Evolutionary conservation across 2,113 vertebrate species (phyloP), one percentile per base, ranked within the genome.

Genomic region (Platanista minor): DNA sequence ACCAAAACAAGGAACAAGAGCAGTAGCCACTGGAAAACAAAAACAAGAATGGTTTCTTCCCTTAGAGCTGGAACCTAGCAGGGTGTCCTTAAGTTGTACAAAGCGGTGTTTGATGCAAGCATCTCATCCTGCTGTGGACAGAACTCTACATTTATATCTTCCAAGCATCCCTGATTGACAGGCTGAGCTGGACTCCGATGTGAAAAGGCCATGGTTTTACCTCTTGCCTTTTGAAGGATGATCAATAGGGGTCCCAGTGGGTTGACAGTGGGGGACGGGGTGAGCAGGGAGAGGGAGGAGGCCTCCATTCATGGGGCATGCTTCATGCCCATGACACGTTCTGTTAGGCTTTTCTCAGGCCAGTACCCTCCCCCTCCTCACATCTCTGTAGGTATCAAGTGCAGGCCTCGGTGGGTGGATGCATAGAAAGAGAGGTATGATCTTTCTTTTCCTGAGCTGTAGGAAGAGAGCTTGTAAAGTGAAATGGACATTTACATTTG

Each of bases 41-140:
- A 97, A 94, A 11, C 31, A 57, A 78, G 49, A 92, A 6, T 5
- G 7, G 1, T 10, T 21, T 59, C 39, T 93, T 89, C 11, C 49
- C 41, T 85, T 43, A 46, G 84, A 92, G 17, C 11, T 52, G 36
- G 71, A 88, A 67, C 62, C 13, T 87, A 69, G 25, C 41, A 88
- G 15, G 52, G 10, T 54, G 80, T 54, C 67, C 59, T 92, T 84
- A 77, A 94, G 2, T 71, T n/a, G 8, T 39, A 95, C 29, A 74
- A 66, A 95, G 61, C 5, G 43, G 66, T 12, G 11, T 87, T 91
- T 93, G 41, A 54, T 66, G 52, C 67, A 52, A 97, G n/a, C 41
- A 89, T 59, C 20, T 31, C 39, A 61, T 91, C 67, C 94, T n/a
- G 11, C 67, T 97, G 90, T 85, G 94, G 95, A 78, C n/a, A 15